A percentile compares a stretch with the other conserved stretches of the same genome.
These are phyloP conservation scores for Ameiurus melas DNA, from an alignment of 2,113 vertebrate species.

Conservation along the genomic window DNA sequence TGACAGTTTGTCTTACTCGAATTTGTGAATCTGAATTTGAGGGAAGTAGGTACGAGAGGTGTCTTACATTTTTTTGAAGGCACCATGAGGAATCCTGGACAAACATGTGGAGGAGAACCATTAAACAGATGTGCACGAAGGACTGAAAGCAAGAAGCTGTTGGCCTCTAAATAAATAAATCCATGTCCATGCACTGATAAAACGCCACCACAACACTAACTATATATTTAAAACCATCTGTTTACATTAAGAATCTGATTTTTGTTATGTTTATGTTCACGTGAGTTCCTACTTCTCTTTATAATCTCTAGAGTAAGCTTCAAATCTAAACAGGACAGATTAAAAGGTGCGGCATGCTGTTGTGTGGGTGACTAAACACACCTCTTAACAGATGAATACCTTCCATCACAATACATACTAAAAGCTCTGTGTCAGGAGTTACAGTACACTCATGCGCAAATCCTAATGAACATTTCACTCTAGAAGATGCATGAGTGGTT, in stretches of 20 bases:
- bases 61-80: not conserved
- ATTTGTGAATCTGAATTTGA: not conserved
- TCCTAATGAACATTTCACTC: not conserved
- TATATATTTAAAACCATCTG: not conserved
- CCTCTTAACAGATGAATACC: not conserved
- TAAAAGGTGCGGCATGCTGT: conserved; percentile 10
- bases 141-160: not conserved
- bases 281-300: not conserved
- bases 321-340: conserved; percentile 3
- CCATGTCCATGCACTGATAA: not conserved
- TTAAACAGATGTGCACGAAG: not conserved
- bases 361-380: conserved; percentile 7
- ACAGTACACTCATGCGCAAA: not conserved
- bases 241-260: not conserved
- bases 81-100: not conserved
- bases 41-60: not conserved
- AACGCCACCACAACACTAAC: not conserved
- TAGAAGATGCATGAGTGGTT: not conserved
- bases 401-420: not conserved
- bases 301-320: conserved; percentile 6
- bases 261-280: not conserved
- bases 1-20: not conserved
- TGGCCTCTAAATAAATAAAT: not conserved
- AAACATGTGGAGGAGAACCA: not conserved
- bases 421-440: not conserved